phyloP scores from a whole-genome alignment of 2,113 vertebrate species.

The Eonycteris spelaea region DNA sequence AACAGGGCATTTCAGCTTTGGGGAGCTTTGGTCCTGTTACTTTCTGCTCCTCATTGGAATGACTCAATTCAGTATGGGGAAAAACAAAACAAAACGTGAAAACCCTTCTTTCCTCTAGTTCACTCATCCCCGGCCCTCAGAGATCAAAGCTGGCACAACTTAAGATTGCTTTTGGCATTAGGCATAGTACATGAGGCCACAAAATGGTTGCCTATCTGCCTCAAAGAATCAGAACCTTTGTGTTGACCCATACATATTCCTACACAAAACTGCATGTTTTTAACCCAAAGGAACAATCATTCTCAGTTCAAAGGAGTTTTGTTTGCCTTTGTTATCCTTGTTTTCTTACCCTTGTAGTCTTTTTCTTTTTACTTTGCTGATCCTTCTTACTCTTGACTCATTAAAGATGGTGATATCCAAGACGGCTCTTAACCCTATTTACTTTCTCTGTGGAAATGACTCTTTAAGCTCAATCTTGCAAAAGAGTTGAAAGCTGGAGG shows the following conservation, averaged over 20 bases:
- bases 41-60: background rate
- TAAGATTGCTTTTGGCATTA: background rate
- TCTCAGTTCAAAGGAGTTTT: background rate
- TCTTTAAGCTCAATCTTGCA: background rate
- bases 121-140: background rate
- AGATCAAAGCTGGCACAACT: background rate
- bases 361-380: background rate
- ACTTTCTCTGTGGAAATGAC: background rate
- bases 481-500: background rate
- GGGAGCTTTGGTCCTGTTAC: background rate
- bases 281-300: background rate
- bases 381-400: background rate
- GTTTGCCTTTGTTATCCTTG: background rate
- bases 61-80: background rate
- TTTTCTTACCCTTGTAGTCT: background rate
- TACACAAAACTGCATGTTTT: background rate
- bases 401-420: background rate
- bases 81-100: background rate
- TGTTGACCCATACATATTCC: background rate
- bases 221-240: background rate
- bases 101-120: background rate
- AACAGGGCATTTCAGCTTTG: background rate
- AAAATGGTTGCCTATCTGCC: background rate
- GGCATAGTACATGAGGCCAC: background rate
- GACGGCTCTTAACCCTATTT: background rate